Evolutionary conservation across 2,113 vertebrate species (phyloP).

Genomic region (Callorhinus ursinus): DNA sequence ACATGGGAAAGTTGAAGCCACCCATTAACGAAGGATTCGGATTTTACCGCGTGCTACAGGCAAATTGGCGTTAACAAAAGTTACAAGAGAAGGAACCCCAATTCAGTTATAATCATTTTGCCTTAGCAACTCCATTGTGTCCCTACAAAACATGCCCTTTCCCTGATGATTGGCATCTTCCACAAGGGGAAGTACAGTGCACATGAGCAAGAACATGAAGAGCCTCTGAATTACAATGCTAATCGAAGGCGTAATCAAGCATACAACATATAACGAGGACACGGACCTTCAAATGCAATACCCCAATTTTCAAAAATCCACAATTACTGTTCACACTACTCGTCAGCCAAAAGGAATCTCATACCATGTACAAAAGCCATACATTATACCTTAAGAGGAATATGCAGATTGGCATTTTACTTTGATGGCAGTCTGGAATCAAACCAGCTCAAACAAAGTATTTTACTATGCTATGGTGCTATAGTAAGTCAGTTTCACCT

Average conservation of each 20-base stretch:
- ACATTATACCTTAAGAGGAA: not conserved
- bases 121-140: not conserved
- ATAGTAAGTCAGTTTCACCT: accelerated
- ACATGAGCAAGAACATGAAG: not conserved
- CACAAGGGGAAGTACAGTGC: not conserved
- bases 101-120: not conserved
- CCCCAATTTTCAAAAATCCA: not conserved
- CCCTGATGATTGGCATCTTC: not conserved
- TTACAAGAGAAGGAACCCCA: not conserved
- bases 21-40: not conserved
- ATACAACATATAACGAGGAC: not conserved
- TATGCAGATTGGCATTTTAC: not conserved
- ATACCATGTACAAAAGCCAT: accelerated
- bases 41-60: not conserved
- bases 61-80: not conserved
- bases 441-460: not conserved
- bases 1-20: not conserved
- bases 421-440: not conserved
- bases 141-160: not conserved
- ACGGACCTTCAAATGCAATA: not conserved
- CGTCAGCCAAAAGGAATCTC: not conserved
- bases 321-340: too few relatives aligned
- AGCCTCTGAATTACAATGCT: accelerated
- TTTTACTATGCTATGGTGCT: not conserved
- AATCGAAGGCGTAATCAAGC: not conserved